phyloP scores from a whole-genome alignment of 2,113 vertebrate genomes.

The Neogale vison region DNA sequence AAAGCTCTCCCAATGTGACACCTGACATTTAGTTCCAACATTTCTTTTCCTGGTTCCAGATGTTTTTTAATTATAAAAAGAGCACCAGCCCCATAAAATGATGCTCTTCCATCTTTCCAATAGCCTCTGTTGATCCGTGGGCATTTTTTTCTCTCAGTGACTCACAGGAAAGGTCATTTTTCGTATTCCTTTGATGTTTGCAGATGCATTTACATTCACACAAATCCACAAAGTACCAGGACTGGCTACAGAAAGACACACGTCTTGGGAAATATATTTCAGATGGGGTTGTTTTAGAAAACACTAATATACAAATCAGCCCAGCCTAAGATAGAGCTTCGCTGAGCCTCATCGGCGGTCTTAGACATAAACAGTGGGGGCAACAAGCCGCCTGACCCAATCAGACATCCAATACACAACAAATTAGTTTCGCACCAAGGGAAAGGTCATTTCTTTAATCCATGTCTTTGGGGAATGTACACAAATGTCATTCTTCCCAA shows the following conservation, averaged over 20 bases:
- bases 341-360: constrained; percentile 46
- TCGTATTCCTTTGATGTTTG: constrained; percentile 57
- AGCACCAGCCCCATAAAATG: background rate
- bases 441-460: constrained; percentile 82
- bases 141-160: background rate
- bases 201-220: constrained; percentile 64
- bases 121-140: background rate
- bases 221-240: constrained; percentile 66
- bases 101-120: constrained; percentile 15
- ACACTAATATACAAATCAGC: constrained; percentile 40
- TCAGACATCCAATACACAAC: constrained; percentile 61
- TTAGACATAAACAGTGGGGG: constrained; percentile 77
- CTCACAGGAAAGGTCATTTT: constrained; percentile 53
- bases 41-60: constrained; percentile 34
- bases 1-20: constrained; percentile 35
- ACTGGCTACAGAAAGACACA: constrained; percentile 62
- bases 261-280: constrained; percentile 77
- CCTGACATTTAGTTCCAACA: constrained; percentile 49
- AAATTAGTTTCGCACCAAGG: constrained; percentile 76
- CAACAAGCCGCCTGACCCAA: constrained; percentile 67
- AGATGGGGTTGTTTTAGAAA: constrained; percentile 79
- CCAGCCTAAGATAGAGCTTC: constrained; percentile 54
- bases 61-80: constrained; percentile 52
- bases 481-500: constrained; percentile 81
- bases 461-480: constrained; percentile 82